Evolutionary conservation across 2,888 invertebrate genomes (phyloP).

Genomic region (Malacosoma neustria): DNA sequence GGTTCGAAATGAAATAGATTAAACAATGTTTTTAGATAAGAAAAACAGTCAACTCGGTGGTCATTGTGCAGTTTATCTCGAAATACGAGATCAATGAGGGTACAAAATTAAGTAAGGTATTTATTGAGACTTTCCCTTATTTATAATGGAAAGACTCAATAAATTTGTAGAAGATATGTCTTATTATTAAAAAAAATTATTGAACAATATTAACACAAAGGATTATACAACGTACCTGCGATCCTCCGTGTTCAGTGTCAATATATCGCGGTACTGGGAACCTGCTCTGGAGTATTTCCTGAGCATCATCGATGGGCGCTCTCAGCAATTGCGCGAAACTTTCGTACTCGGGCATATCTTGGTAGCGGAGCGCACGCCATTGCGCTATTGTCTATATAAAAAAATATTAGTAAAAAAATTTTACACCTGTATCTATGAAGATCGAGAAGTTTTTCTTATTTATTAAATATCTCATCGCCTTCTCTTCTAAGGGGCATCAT

Average conservation of each 20-base stretch:
- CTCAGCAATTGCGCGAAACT: slow-evolving; percentile 96
- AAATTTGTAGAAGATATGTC: not conserved
- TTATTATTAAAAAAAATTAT: not conserved
- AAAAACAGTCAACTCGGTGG: too few relatives aligned
- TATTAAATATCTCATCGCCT: not conserved
- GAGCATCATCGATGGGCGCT: slow-evolving; percentile 97
- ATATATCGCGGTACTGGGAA: slow-evolving; percentile 99
- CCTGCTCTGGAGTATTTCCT: slow-evolving; percentile 94
- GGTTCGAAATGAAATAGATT: too few relatives aligned
- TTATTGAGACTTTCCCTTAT: too few relatives aligned
- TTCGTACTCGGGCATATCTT: slow-evolving; percentile 97
- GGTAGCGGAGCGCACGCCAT: slow-evolving; percentile 96
- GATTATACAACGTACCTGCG: slow-evolving; percentile 74
- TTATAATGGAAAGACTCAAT: not conserved
- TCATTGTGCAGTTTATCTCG: too few relatives aligned
- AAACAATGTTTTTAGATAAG: too few relatives aligned
- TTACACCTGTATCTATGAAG: not conserved
- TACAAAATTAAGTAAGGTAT: too few relatives aligned
- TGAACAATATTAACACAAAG: not conserved
- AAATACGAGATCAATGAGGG: too few relatives aligned
- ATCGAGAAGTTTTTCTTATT: not conserved
- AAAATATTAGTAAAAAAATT: not conserved
- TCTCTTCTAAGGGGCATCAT: too few relatives aligned
- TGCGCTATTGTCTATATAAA: slow-evolving; percentile 91
- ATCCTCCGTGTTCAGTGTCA: slow-evolving; percentile 99